phyloP scores from a whole-genome alignment of 2,113 vertebrate genomes.

The Campylomormyrus numenius region DNA sequence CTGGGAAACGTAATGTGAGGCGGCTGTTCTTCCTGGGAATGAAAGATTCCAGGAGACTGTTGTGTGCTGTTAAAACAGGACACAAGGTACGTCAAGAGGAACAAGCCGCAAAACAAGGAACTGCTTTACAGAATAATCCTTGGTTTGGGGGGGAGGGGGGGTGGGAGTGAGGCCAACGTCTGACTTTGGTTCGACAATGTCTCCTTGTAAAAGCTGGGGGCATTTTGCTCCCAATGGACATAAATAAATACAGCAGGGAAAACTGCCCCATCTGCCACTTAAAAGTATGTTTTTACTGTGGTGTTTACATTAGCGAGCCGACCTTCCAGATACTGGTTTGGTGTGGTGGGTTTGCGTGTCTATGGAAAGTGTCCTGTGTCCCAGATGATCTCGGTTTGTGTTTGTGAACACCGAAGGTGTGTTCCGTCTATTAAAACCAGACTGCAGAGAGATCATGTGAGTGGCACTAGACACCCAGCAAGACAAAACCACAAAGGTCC shows the following conservation, averaged over 20 bases:
- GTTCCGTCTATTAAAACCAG: neutral
- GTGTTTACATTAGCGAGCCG: neutral
- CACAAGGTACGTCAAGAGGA: conserved; percentile 44
- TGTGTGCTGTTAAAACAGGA: conserved; percentile 30
- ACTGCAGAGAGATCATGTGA: neutral
- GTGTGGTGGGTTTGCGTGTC: neutral
- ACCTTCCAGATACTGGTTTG: neutral
- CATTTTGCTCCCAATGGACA: neutral
- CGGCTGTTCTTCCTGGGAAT: conserved; percentile 30
- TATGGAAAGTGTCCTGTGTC: neutral
- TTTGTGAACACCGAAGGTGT: neutral
- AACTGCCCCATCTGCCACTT: neutral
- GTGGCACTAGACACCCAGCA: neutral
- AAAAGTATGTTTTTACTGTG: neutral
- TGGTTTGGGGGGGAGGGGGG: neutral
- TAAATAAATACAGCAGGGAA: neutral
- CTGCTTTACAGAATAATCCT: conserved; percentile 32
- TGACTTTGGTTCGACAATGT: neutral
- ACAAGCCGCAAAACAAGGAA: conserved; percentile 42
- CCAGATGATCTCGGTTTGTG: neutral
- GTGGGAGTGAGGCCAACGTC: neutral
- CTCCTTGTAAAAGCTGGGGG: neutral
- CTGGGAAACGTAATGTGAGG: neutral
- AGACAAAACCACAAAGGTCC: neutral
- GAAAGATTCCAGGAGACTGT: conserved; percentile 30